These are phyloP conservation scores for Megalonaias nervosa DNA, from an alignment of 1,140 invertebrate species.

Conservation along the genomic window DNA sequence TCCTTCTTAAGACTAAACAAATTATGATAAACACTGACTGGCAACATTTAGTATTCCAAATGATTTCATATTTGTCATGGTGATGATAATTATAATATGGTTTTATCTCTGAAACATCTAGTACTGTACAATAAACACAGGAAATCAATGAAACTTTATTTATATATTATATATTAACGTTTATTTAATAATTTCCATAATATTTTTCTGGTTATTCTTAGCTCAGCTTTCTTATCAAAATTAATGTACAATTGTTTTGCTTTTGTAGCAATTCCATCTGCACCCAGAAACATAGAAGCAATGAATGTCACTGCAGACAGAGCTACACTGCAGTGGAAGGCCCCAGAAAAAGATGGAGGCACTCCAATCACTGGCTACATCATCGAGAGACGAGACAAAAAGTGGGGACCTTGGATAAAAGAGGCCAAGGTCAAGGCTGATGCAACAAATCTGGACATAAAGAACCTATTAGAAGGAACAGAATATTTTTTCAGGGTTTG, in stretches of 20 bases:
- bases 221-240: neutral
- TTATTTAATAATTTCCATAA: no score
- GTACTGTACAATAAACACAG: no score
- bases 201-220: no score
- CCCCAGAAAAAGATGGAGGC: constrained; percentile 98
- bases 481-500: constrained; percentile 95
- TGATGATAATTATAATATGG: no score
- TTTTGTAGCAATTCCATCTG: constrained; percentile 52
- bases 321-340: constrained; percentile 82
- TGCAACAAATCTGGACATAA: constrained; percentile 50
- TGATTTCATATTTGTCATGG: no score
- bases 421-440: constrained; percentile 48
- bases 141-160: no score
- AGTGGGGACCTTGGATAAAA: constrained; percentile 79
- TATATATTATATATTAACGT: no score
- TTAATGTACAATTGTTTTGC: neutral
- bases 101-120: no score
- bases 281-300: constrained; percentile 54
- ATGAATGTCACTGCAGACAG: constrained; percentile 55
- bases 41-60: no score
- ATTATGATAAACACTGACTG: no score
- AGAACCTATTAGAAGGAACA: constrained; percentile 86
- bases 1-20: no score
- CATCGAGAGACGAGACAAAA: constrained; percentile 83
- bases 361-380: constrained; percentile 92